Base-by-base conservation (phyloP, 2,113 vertebrate genomes). In the Orycteropus afer region DNA sequence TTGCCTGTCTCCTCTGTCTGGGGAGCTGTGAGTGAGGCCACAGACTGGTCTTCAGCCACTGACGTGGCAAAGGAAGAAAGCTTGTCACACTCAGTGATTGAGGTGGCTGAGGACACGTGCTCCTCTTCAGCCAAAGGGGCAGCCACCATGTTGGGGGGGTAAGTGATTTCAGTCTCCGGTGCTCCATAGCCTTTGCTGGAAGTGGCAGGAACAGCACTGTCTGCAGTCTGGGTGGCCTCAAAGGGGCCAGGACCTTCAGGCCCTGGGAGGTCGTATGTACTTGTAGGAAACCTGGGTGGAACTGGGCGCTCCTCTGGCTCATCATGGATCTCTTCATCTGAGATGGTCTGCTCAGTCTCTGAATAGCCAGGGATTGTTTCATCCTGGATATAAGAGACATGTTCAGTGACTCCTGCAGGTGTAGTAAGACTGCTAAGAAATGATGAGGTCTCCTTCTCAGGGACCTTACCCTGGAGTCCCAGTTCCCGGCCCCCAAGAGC, bases 351-450 rank as follows among this genome's bases (percentile, higher is more conserved):
- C 90, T 99, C 99, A 0, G 99, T 99, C 97, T 99, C 99, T 1
- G 99, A 99, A 97, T 99, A 99, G 71, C 99, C 99, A 0, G 99
- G 99, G 86, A 99, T 99, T 34, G 99, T 99, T 98, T 99, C 99
- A 15, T 99, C 99, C 97, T 99, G 99, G 96, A 99, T 99, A 79
- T 99, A 99, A 3, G 99, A 99, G 97, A 99, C 98, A 0, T 99
- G 99, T 92, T 99, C 99, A 94, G 98, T 95, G 61, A 98, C 98
- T 85, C 98, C 99, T 61, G 98, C 97, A 79, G 98, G 98, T 25
- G 97, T 98, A 95, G 96, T 98, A 90, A 98, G 97, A 96, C 96
- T 98, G 86, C 98, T 99, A 53, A 98, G 97, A 17, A 98, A 99
- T 0, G 96, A 97, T 0, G 98, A 96, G 53, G 99, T 98, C 83